phyloP scores from a whole-genome alignment of 1,140 invertebrate species.

The Papilio dardanus region DNA sequence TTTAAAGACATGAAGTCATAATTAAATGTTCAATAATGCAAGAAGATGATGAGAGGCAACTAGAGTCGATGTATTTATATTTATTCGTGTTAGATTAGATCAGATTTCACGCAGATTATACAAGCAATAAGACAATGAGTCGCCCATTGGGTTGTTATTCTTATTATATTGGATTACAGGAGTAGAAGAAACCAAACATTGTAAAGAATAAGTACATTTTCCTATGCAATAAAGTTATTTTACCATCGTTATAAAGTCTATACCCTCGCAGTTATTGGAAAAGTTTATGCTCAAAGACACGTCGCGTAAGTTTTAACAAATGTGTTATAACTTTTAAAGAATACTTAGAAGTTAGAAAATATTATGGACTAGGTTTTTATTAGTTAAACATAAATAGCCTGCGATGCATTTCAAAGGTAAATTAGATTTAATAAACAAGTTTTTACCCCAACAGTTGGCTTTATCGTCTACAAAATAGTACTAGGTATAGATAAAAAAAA shows the following conservation, averaged over 20 bases:
- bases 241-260: not conserved
- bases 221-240: not conserved
- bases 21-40: not conserved
- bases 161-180: too few relatives aligned
- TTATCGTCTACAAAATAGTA: not conserved
- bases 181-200: too few relatives aligned
- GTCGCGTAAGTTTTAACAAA: not conserved
- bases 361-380: too few relatives aligned
- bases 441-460: too few relatives aligned
- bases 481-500: slow-evolving; percentile 33
- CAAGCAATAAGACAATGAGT: not conserved
- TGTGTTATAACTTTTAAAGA: not conserved
- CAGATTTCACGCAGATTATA: not conserved
- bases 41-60: not conserved
- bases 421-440: too few relatives aligned
- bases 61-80: not conserved
- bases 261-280: not conserved
- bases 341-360: too few relatives aligned
- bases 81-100: not conserved
- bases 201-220: not conserved
- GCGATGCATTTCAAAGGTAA: not conserved
- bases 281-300: not conserved
- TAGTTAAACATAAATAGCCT: not conserved
- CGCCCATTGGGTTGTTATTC: too few relatives aligned
- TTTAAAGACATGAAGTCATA: not conserved